phyloP scores from a whole-genome alignment of 2,113 vertebrate species.

The Tricholaema leucomelas region DNA sequence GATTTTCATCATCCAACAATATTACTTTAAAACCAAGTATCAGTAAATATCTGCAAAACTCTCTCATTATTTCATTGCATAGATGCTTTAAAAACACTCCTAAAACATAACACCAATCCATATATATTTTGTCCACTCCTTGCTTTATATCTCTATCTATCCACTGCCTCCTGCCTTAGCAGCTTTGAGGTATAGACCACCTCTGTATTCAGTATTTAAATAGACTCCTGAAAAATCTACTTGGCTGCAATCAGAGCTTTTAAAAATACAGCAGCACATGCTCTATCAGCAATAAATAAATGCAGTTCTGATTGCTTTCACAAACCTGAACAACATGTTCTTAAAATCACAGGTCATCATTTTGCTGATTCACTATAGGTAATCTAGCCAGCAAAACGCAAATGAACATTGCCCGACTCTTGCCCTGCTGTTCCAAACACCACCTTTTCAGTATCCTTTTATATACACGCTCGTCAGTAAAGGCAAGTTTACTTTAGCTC shows the following conservation, averaged over 20 bases:
- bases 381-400: not conserved
- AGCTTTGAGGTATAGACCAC: not conserved
- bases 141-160: not conserved
- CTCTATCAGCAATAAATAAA: conserved; percentile 37
- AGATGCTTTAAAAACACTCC: not conserved
- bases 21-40: not conserved
- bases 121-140: not conserved
- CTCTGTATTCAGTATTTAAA: not conserved
- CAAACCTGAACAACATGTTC: conserved; percentile 27
- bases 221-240: not conserved
- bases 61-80: not conserved
- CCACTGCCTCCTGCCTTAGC: not conserved
- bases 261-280: conserved; percentile 7
- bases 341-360: conserved; percentile 27
- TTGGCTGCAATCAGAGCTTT: not conserved
- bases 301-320: conserved; percentile 32
- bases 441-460: not conserved
- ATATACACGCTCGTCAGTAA: not conserved
- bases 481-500: not conserved
- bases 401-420: not conserved
- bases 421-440: not conserved
- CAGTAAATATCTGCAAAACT: not conserved
- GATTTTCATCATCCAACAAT: not conserved
- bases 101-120: not conserved
- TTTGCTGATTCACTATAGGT: conserved; percentile 18